Conservation (phyloP, 2,888 invertebrate species). For the Drosophila infuscata region DNA sequence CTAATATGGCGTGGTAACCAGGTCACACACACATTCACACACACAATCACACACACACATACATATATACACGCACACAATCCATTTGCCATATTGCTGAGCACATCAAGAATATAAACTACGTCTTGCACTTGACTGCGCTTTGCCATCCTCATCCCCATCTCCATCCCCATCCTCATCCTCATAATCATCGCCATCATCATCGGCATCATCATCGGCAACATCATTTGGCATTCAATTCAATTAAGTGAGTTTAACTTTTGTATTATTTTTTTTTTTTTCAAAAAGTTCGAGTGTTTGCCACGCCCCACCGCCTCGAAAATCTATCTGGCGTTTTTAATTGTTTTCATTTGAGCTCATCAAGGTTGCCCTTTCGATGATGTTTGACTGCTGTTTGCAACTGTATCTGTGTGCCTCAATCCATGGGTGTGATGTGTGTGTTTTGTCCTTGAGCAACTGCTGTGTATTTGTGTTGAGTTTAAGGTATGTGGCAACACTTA, state of each 20-base stretch:
- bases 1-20: conserved; percentile 62
- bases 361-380: conserved; percentile 47
- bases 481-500: conserved; percentile 16
- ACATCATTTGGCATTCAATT: conserved; percentile 66
- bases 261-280: neutral
- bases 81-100: conserved; percentile 63
- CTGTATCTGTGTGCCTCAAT: conserved; percentile 6
- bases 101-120: conserved; percentile 23
- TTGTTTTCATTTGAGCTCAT: conserved; percentile 66
- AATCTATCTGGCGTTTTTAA: conserved; percentile 46
- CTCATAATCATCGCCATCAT: conserved; percentile 8
- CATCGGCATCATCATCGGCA: conserved; percentile 4
- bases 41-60: neutral
- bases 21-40: conserved; percentile 42
- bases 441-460: conserved; percentile 20
- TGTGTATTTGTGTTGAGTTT: conserved; percentile 1
- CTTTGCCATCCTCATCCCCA: conserved; percentile 36
- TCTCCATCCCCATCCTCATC: neutral
- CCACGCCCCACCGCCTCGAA: conserved; percentile 17
- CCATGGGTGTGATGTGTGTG: neutral
- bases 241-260: conserved; percentile 65
- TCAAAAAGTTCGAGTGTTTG: conserved; percentile 22
- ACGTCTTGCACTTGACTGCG: conserved; percentile 65
- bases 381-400: conserved; percentile 43
- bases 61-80: conserved; percentile 10